phyloP scores from a whole-genome alignment of 2,797 vertebrate species.

The Helicolenus hilgendorfi region DNA sequence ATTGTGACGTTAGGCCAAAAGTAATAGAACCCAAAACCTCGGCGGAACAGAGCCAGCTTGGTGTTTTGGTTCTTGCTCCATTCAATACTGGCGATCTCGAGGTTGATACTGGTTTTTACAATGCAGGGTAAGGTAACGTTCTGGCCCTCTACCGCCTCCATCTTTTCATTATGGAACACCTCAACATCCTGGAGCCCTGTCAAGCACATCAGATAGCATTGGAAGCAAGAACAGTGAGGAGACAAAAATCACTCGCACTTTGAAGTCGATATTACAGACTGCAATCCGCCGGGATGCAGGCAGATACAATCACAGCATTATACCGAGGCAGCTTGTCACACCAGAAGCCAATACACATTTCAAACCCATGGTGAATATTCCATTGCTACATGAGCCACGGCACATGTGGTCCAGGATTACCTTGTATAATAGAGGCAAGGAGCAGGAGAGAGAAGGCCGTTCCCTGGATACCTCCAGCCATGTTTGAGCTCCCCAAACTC shows the following conservation, averaged over 20 bases:
- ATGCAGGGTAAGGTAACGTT: conserved; percentile 67
- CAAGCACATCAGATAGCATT: conserved; percentile 51
- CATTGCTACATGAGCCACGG: conserved; percentile 5
- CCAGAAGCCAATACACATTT: conserved; percentile 34
- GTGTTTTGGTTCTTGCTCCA: conserved; percentile 56
- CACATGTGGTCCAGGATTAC: conserved; percentile 71
- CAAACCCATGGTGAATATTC: conserved; percentile 23
- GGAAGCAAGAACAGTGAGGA: conserved; percentile 41
- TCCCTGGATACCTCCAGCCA: conserved; percentile 63
- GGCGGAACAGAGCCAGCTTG: conserved; percentile 66
- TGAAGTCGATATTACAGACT: conserved; percentile 43
- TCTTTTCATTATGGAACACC: neutral
- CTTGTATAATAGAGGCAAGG: conserved; percentile 71
- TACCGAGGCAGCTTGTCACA: conserved; percentile 36
- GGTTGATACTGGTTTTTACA: rapidly evolving
- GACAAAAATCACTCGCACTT: conserved; percentile 53
- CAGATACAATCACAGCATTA: conserved; percentile 56
- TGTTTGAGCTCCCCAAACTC: conserved; percentile 61
- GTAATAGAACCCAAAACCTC: rapidly evolving
- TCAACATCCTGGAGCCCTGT: conserved; percentile 51
- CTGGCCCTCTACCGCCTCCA: conserved; percentile 66
- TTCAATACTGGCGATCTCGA: conserved; percentile 45
- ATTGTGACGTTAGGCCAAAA: conserved; percentile 24
- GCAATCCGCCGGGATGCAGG: conserved; percentile 33
- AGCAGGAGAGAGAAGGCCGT: conserved; percentile 62